Base-by-base conservation (phyloP, 64 coral and sea anemone genomes). In the Montipora efflorescens region DNA sequence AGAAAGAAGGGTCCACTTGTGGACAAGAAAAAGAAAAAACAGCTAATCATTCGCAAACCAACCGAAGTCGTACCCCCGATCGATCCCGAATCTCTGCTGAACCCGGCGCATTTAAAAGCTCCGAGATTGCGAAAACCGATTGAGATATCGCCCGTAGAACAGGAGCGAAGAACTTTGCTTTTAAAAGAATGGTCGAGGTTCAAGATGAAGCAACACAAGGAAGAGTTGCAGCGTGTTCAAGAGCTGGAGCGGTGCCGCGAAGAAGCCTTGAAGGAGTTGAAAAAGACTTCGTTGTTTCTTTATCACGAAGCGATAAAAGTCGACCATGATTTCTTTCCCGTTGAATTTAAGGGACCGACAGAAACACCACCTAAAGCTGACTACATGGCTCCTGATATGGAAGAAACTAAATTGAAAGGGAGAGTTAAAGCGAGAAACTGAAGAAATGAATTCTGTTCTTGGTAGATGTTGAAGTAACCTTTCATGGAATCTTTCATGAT, bases 171-270 rank as follows among this genome's bases (percentile, higher is more conserved):
- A 84, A 93, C 87, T 36, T 80, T 99, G 13, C 67, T 99, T 28
- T 75, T 96, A 66, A 99, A 99, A 59, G 92, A 99, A 71, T 99
- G 97, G 97, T 99, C 97, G 25, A 92, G 95, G 52, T 92, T 91
- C 81, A 96, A 96, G 79, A 99, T 96, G 84, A 58, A 94, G 85
- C 94, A 99, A 58, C 97, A 99, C 48, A 96, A 92, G n/a, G 90
- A 96, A 75, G 98, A 99, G 71, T 91, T 99, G 67, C 92, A 94
- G 83, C 95, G 95, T 1, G 64, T 99, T 72, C 95, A 96, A 79
- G 98, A 99, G 77, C 87, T 96, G 89, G 92, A 93, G 13, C 84
- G 76, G 16, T 96, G 88, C 10, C 92, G 98, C 13, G 95, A 96
- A 90, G 89, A 93, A 2, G 98, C 98, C 19, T 93, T 99, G 20